These are phyloP conservation scores for Peromyscus maniculatus DNA, from an alignment of 2,113 vertebrate species.

Conservation along the genomic window DNA sequence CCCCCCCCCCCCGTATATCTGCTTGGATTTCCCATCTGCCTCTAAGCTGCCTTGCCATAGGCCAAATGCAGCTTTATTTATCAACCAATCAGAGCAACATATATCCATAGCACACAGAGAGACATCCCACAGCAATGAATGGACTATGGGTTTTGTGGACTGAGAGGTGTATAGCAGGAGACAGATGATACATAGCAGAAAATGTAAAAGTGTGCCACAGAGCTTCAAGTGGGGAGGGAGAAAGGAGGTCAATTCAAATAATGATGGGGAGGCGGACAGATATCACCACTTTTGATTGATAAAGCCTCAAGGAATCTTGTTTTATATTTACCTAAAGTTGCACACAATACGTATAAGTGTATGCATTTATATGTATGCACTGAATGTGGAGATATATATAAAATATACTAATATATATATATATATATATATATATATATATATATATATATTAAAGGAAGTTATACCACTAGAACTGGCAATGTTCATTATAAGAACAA, in stretches of 20 bases:
- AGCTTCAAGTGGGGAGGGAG: neutral
- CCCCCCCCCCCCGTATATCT: too few relatives aligned
- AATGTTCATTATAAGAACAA: neutral
- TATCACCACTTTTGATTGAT: neutral
- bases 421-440: too few relatives aligned
- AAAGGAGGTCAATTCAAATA: neutral
- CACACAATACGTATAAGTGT: neutral
- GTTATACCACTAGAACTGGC: neutral
- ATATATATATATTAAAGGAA: neutral
- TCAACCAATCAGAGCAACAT: too few relatives aligned
- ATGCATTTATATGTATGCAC: neutral
- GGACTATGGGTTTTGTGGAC: neutral
- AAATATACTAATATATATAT: neutral
- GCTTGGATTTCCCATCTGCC: too few relatives aligned
- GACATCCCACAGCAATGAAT: neutral
- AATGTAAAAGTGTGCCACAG: neutral
- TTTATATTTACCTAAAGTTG: neutral
- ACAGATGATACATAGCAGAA: neutral
- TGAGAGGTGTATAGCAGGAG: neutral
- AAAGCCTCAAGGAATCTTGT: neutral
- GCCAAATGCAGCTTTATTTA: too few relatives aligned
- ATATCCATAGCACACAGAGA: too few relatives aligned
- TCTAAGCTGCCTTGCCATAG: too few relatives aligned
- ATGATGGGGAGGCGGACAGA: neutral
- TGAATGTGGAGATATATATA: neutral